Base-by-base conservation (phyloP, 1,140 invertebrate genomes). In the Cephus cinctus region DNA sequence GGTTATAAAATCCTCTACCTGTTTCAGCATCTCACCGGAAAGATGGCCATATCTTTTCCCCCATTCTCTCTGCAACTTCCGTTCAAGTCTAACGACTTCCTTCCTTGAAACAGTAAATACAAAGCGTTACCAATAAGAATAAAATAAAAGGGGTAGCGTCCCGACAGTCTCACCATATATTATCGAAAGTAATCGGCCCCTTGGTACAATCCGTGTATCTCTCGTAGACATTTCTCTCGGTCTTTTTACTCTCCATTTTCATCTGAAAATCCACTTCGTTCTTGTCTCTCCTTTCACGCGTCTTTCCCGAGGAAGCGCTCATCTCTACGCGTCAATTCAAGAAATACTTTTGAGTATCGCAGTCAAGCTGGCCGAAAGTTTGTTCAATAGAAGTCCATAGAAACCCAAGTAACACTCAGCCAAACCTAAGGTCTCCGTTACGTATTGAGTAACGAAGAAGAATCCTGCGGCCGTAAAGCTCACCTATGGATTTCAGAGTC, bases 41-140 rank as follows among this genome's bases (percentile, higher is more conserved):
- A 72, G 46, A 42, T 63, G 56, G 12, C 50, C 52, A 43, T 71
- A 74, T 18, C 57, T 63, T 9, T 52, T 27, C 9, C 51, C 40
- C 65, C 70, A 73, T 9, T 54, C 50, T 18, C 56, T 56, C 32
- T 59, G 55, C 12, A 55, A 50, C 12, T 62, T 41, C 31, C 57
- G 57, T 31, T 73, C 67, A 11, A 55, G 54, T 15, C 43, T 45
- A 39, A 63, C 68, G 8, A 65, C 41, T 46, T 73, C 69, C 50
- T 73, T 75, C 8, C 71, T 75, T 19, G 31, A 61, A 56, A 32
- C 20, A 31, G 47, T 35, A 52, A 47, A 43, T 27, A 38, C n/a
- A 27, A 27, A 8, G 6, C 25, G 6, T 27, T 27, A 27, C 25
- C 6, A 8, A 27, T 8, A n/a, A n/a, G 25, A 27, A 27, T 27